Conservation (phyloP, 2,888 invertebrate species). For the Thelaira solivaga region DNA sequence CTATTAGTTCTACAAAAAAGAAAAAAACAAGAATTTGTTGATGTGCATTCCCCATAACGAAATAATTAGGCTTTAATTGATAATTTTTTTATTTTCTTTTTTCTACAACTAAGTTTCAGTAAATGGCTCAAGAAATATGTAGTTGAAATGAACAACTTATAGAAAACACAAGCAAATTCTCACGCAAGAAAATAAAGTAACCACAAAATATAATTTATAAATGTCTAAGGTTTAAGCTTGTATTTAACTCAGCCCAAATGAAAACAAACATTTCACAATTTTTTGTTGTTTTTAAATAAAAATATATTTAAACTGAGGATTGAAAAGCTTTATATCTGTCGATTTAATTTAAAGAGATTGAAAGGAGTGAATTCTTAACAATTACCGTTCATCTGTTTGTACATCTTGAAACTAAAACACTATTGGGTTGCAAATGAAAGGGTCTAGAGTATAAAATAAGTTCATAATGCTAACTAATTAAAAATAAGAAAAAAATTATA, state of each 20-base stretch:
- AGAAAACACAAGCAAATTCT: conserved; percentile 16
- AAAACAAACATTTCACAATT: too few relatives aligned
- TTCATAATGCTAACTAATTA: too few relatives aligned
- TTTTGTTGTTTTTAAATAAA: too few relatives aligned
- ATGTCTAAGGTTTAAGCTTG: too few relatives aligned
- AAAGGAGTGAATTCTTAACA: neutral
- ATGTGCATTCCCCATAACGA: conserved; percentile 48
- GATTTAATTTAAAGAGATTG: neutral
- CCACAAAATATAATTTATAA: neutral
- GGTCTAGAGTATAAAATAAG: too few relatives aligned
- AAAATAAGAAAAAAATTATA: too few relatives aligned
- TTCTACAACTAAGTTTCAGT: neutral
- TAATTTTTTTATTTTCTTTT: neutral
- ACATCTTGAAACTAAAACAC: too few relatives aligned
- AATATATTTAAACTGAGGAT: too few relatives aligned
- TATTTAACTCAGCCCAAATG: too few relatives aligned
- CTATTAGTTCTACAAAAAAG: conserved; percentile 2
- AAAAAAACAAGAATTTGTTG: neutral
- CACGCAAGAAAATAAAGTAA: neutral
- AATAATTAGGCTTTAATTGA: conserved; percentile 13
- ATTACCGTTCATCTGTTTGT: too few relatives aligned
- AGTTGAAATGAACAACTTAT: neutral
- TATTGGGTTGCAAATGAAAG: too few relatives aligned
- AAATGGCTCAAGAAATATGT: neutral
- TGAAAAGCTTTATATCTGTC: too few relatives aligned